Conservation (phyloP, 2,888 invertebrate species). For the Uropetala carovei region DNA sequence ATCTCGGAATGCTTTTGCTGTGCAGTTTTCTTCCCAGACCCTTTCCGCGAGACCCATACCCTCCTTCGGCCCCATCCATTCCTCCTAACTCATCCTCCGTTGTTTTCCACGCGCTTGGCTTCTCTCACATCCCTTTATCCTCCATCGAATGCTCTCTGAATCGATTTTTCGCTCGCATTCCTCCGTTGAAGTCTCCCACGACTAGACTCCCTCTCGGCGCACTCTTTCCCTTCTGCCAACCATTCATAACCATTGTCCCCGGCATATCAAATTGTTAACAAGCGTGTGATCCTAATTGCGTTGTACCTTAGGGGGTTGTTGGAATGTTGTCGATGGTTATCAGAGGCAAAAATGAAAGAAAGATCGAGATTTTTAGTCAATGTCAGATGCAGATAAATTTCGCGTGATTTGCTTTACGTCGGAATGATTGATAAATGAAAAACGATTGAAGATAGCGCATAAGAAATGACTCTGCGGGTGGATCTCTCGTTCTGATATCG, state of each 20-base stretch:
- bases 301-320: not conserved
- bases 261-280: constrained; percentile 22
- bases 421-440: no score
- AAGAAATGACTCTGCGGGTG: no score
- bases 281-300: constrained; percentile 24
- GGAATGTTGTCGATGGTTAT: constrained; percentile 21
- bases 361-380: not conserved
- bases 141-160: not conserved
- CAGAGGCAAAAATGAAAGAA: not conserved
- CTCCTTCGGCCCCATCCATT: not conserved
- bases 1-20: constrained; percentile 37
- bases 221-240: constrained; percentile 1
- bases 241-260: constrained; percentile 22
- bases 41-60: not conserved
- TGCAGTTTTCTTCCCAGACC: not conserved
- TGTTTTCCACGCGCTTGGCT: not conserved
- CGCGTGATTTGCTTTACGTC: not conserved
- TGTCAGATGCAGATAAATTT: not conserved
- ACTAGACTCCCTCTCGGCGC: not conserved
- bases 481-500: no score
- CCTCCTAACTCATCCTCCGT: not conserved
- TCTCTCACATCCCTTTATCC: not conserved
- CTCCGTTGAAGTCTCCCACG: constrained; percentile 21
- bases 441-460: no score
- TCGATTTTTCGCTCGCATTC: constrained; percentile 23